Base-by-base conservation (phyloP, 2,113 vertebrate species). In the Kryptolebias marmoratus region DNA sequence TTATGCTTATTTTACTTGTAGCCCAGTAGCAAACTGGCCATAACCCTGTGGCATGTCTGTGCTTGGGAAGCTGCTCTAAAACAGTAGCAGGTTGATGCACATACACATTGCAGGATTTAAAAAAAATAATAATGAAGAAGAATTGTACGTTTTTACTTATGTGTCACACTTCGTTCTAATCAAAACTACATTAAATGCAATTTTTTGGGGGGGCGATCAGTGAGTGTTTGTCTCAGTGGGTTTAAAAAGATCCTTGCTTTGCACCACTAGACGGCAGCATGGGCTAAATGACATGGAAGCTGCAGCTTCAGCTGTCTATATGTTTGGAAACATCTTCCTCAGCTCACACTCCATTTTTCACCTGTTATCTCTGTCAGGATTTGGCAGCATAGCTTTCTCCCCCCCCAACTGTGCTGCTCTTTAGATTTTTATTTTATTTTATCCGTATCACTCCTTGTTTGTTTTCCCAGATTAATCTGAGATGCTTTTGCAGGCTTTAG, bases 251-350 rank as follows among this genome's bases (percentile, higher is more conserved):
- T n/a, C 13, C 3, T 22, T 50, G 18, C 11, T 11, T 31, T 63
- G 27, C 42, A n/a, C 82, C 86, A 86, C 85, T 82, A 86, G 87
- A 82, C 62, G 77, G 87, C 84, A 84, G 80, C 66, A 71, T 77
- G 36, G 52, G 59, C 55, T 73, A 64, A 61, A 79, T 52, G 30
- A 65, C 64, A 18, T 13, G 9, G 71, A 1, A 68, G 5, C 10
- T 27, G n/a, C 36, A 62, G 63, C 31, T 54, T 18, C 36, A 62
- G 63, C 31, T 54, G 22, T 31, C 31, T 58, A 12, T 39, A 53
- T 39, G 18, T 13, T 13, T 1, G 8, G 5, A 54, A 12, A 66
- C 14, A 49, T 42, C 62, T 55, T 36, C 36, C 45, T 80, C 50
- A 72, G 30, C 61, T 76, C 49, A 60, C 63, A 68, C 72, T 67